Evolutionary conservation across 2,113 vertebrate species (phyloP).

Genomic region (Gracilinanus agilis): DNA sequence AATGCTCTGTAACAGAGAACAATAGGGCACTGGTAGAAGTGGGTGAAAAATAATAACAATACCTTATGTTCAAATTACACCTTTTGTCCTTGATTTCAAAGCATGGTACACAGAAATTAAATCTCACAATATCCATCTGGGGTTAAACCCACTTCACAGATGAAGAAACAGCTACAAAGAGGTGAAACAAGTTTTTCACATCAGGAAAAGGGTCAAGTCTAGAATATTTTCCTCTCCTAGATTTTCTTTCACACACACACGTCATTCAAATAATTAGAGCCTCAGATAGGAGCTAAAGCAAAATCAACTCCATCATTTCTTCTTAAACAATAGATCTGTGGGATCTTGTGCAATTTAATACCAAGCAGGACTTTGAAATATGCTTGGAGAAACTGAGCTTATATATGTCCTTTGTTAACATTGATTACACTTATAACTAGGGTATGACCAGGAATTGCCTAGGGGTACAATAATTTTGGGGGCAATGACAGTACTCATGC

Average conservation of each 20-base stretch:
- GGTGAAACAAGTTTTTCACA: neutral
- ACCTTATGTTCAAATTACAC: neutral
- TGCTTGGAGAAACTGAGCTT: constrained; percentile 55
- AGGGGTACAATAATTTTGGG: neutral
- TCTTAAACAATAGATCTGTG: fast-evolving
- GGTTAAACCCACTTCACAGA: constrained; percentile 39
- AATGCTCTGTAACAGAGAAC: neutral
- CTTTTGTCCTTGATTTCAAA: constrained; percentile 40
- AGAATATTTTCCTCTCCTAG: neutral
- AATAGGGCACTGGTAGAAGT: neutral
- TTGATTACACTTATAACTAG: neutral
- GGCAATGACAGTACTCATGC: neutral
- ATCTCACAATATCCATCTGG: neutral
- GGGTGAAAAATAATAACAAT: neutral
- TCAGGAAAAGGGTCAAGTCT: too few species aligned
- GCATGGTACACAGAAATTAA: neutral
- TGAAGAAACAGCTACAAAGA: neutral
- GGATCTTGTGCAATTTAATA: neutral
- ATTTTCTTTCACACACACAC: neutral
- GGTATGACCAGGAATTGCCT: neutral
- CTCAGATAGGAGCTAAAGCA: constrained; percentile 3
- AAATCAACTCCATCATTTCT: neutral
- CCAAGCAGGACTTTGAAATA: neutral
- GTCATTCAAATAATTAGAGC: neutral
- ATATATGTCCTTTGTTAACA: constrained; percentile 47